Percentiles rank a stretch among this genome's conserved stretches.
phyloP scores from a whole-genome alignment of 2,113 vertebrate genomes.

The Ardeotis arabs region DNA sequence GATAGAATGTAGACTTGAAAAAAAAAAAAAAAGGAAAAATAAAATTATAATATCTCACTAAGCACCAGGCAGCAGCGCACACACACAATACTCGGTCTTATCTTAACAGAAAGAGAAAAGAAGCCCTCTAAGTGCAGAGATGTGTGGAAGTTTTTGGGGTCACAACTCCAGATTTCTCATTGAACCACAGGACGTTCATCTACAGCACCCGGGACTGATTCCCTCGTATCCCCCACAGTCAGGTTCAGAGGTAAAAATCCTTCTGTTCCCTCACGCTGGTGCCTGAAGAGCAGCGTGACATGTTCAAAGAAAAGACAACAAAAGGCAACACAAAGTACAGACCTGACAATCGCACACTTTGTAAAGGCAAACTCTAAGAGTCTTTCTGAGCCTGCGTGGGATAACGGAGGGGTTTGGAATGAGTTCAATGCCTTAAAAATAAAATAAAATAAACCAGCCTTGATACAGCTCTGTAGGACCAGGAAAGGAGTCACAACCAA shows the following conservation, averaged over 20 bases:
- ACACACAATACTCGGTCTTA: neutral
- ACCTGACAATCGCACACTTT: neutral
- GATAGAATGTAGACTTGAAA: constrained; percentile 22
- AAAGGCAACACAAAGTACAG: constrained; percentile 43
- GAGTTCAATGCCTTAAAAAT: constrained; percentile 18
- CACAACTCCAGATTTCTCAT: neutral
- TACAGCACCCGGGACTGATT: neutral
- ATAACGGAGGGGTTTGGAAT: neutral
- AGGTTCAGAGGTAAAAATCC: neutral
- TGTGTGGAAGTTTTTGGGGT: neutral
- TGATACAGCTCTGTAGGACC: neutral
- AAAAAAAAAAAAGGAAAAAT: neutral
- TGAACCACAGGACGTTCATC: neutral
- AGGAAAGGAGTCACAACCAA: neutral
- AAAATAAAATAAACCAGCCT: neutral
- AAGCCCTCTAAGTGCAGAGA: neutral
- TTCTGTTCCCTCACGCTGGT: neutral
- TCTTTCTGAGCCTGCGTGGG: constrained; percentile 9
- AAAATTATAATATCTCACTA: constrained; percentile 15
- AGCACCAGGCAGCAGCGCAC: constrained; percentile 1
- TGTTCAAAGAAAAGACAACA: neutral
- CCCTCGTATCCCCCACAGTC: neutral
- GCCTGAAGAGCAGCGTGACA: neutral
- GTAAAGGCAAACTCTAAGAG: neutral
- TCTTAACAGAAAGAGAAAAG: neutral